Percentiles rank a stretch among this genome's conserved stretches.
These are phyloP conservation scores for Discoglossus pictus DNA, from an alignment of 2,797 vertebrate species.

Conservation along the genomic window DNA sequence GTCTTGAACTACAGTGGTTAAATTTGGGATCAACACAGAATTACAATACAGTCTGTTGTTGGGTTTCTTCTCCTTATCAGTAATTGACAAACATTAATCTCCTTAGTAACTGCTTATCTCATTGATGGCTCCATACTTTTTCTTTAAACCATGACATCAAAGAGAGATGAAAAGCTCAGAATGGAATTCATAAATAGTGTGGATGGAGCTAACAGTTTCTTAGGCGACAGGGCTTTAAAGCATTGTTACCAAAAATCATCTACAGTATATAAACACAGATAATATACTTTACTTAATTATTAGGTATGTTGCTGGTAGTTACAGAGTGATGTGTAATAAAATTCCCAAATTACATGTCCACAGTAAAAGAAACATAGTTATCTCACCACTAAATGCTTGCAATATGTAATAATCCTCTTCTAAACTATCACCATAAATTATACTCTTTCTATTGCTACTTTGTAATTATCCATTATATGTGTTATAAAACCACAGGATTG, in stretches of 20 bases:
- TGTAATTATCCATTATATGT: constrained; percentile 33
- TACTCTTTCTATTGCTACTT: constrained; percentile 19
- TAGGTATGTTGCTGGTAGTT: constrained; percentile 21
- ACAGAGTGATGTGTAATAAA: constrained; percentile 34
- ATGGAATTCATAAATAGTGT: constrained; percentile 1
- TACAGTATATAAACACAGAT: constrained; percentile 23
- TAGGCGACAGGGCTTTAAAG: constrained; percentile 6
- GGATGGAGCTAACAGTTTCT: constrained; percentile 7
- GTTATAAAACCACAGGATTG: constrained; percentile 24
- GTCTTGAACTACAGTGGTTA: no score
- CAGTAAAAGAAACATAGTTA: constrained; percentile 33
- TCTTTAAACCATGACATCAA: constrained; percentile 7
- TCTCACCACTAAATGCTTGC: constrained; percentile 22
- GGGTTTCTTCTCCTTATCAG: no score
- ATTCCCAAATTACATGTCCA: constrained; percentile 24
- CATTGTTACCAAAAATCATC: constrained; percentile 24
- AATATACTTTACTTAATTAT: constrained; percentile 24
- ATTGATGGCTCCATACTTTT: not conserved
- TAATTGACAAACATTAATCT: no score
- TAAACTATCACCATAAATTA: constrained; percentile 1
- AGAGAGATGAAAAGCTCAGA: not conserved
- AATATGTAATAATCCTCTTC: constrained; percentile 38
- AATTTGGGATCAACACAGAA: no score
- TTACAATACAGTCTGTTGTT: no score
- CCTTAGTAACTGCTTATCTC: no score